Percentiles rank a stretch among this genome's conserved stretches.
Conservation (phyloP, 2,113 vertebrate species). For the Calyptomena viridis region DNA sequence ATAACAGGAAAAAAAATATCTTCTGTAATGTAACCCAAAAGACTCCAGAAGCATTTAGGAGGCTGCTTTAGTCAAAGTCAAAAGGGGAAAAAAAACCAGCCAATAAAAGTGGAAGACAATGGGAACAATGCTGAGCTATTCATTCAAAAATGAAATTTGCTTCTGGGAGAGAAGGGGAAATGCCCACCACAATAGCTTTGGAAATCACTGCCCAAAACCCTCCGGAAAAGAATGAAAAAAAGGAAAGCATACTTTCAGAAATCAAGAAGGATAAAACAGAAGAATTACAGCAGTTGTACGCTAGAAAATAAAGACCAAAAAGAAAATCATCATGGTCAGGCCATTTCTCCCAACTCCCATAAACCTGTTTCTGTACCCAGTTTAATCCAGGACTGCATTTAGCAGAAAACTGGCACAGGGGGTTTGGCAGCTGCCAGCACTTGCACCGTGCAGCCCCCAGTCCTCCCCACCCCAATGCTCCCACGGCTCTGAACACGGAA, state of each 20-base stretch:
- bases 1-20: background rate
- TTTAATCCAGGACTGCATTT: background rate
- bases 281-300: background rate
- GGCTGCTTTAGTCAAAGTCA: background rate
- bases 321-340: fast-evolving
- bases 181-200: constrained; percentile 8
- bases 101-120: background rate
- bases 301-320: background rate
- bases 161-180: background rate
- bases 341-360: background rate
- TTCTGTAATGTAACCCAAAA: background rate
- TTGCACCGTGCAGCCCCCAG: fast-evolving
- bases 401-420: background rate
- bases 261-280: background rate
- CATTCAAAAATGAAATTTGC: constrained; percentile 20
- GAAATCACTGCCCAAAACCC: background rate
- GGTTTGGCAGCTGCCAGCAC: background rate
- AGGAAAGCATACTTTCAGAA: background rate
- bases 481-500: background rate
- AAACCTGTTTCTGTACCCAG: background rate
- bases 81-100: background rate
- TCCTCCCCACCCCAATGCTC: background rate
- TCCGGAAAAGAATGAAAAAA: background rate
- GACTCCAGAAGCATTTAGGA: background rate
- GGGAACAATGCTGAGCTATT: constrained; percentile 33